Conservation (phyloP, 2,888 invertebrate species). For the Luperina nickerlii region DNA sequence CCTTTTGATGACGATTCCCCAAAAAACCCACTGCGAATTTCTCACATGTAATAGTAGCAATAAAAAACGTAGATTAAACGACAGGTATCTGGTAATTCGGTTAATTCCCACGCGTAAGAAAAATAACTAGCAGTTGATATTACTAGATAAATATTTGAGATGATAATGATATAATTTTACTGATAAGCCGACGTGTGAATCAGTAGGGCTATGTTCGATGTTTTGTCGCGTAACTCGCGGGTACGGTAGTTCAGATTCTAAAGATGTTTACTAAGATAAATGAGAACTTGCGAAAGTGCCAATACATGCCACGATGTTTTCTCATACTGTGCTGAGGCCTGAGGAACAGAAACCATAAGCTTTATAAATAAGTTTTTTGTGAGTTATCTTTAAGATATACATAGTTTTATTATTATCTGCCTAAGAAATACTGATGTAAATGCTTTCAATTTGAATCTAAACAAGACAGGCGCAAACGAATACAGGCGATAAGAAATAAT, state of each 20-base stretch:
- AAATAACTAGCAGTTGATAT: slow-evolving; percentile 68
- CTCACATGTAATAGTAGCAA: slow-evolving; percentile 45
- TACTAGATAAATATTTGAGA: slow-evolving; percentile 75
- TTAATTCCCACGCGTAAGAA: slow-evolving; percentile 70
- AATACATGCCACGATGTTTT: not conserved
- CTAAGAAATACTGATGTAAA: not conserved
- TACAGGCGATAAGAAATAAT: not conserved
- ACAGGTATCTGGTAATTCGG: slow-evolving; percentile 56
- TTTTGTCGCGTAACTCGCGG: slow-evolving; percentile 34
- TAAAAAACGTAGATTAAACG: slow-evolving; percentile 52
- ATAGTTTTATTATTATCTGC: not conserved
- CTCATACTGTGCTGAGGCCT: not conserved
- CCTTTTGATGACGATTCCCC: not conserved
- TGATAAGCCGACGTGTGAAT: slow-evolving; percentile 71
- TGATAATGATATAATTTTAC: slow-evolving; percentile 74
- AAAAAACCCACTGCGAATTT: slow-evolving; percentile 50
- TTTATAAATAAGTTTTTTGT: not conserved
- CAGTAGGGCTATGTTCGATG: slow-evolving; percentile 60
- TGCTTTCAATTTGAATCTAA: not conserved
- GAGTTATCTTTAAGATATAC: not conserved
- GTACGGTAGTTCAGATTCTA: slow-evolving; percentile 14
- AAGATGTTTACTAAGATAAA: not conserved
- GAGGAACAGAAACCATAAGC: not conserved
- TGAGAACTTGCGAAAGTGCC: not conserved
- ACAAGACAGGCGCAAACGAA: not conserved